Evolutionary conservation across 2,113 vertebrate genomes (phyloP).

Genomic region (Pampusana beccarii): DNA sequence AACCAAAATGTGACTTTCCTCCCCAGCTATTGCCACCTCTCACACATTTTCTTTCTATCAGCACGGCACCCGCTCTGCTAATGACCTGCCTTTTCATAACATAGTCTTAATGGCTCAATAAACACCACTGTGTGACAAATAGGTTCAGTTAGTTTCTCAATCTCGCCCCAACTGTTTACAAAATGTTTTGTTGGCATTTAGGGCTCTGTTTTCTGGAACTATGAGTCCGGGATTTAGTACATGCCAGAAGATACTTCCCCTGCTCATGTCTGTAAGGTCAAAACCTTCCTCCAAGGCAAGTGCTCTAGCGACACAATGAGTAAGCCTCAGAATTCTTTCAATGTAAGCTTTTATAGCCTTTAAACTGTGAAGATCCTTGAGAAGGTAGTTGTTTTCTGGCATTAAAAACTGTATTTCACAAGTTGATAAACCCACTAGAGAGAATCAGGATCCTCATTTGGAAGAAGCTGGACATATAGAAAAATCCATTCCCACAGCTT

Average conservation of each 20-base stretch:
- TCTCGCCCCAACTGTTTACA: background rate
- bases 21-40: background rate
- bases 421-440: background rate
- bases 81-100: constrained; percentile 38
- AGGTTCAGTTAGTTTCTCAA: background rate
- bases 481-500: background rate
- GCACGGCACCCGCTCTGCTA: background rate
- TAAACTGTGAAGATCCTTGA: background rate
- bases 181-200: background rate
- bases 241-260: background rate
- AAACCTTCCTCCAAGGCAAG: background rate
- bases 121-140: background rate
- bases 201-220: background rate
- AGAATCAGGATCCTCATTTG: background rate
- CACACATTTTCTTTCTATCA: background rate
- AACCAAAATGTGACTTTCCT: background rate
- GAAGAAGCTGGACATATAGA: background rate
- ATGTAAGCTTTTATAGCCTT: background rate
- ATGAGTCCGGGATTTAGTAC: background rate
- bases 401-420: background rate
- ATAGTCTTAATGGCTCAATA: constrained; percentile 11
- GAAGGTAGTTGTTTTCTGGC: background rate
- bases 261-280: background rate
- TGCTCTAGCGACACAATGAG: background rate
- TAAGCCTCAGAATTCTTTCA: background rate